These are phyloP conservation scores for Brachystomella parvula DNA, from an alignment of 1,140 invertebrate species.

Conservation along the genomic window DNA sequence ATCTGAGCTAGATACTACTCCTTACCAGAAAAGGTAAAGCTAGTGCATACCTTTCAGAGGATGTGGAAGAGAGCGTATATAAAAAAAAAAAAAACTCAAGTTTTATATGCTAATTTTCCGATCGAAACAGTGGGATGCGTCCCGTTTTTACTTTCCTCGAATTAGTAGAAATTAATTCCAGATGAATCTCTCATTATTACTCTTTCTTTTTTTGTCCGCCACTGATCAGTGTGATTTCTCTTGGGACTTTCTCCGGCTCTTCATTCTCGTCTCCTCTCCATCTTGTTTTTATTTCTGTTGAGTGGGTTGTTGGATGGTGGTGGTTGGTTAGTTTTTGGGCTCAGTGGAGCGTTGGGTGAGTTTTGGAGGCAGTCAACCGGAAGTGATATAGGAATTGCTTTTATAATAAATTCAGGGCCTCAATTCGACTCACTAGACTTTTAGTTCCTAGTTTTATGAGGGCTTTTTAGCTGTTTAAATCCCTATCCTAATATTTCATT, in stretches of 20 bases:
- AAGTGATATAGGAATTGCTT: constrained; percentile 32
- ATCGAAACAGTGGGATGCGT: no score
- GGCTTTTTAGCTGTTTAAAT: constrained; percentile 3
- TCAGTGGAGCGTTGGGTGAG: not conserved
- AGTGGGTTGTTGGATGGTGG: not conserved
- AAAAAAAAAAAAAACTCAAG: no score
- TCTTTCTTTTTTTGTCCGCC: no score
- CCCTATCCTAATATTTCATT: not conserved
- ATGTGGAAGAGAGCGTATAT: no score
- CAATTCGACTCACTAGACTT: constrained; percentile 16
- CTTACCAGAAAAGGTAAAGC: no score
- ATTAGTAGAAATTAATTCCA: no score
- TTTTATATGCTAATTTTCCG: no score
- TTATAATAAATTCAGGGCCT: constrained; percentile 31
- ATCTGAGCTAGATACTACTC: no score
- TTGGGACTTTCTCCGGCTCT: not conserved
- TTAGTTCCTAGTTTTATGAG: not conserved
- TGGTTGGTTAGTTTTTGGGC: not conserved
- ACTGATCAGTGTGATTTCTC: constrained; percentile 8
- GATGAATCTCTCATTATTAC: no score
- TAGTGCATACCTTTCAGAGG: no score
- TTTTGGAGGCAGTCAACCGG: constrained; percentile 30
- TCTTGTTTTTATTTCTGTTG: not conserved
- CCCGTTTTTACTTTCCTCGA: no score
- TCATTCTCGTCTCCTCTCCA: not conserved